Evolutionary conservation across 2,888 invertebrate genomes (phyloP).

Genomic region (Eupelmus urozonus): DNA sequence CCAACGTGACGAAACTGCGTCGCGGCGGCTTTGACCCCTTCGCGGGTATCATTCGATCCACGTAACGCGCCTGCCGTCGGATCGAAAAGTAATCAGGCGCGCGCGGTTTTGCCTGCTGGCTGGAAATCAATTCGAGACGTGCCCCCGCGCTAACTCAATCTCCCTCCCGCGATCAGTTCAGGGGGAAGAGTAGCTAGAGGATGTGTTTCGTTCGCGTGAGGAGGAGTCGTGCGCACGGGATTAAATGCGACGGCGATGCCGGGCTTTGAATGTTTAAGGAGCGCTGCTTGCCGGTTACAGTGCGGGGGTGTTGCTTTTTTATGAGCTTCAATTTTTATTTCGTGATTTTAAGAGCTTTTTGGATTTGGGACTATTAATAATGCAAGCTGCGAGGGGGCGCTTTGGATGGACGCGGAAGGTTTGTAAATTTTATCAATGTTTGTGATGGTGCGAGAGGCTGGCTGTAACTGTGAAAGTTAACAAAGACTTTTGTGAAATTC

Average conservation of each 20-base stretch:
- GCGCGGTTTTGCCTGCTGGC: slow-evolving; percentile 60
- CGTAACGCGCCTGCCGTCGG: slow-evolving; percentile 65
- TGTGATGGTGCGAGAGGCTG: too few species aligned
- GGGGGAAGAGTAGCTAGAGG: background rate
- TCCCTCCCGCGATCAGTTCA: slow-evolving; percentile 45
- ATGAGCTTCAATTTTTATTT: too few species aligned
- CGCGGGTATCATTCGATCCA: slow-evolving; percentile 68
- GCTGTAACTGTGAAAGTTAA: too few species aligned
- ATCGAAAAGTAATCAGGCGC: slow-evolving; percentile 72
- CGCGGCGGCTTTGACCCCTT: slow-evolving; percentile 25
- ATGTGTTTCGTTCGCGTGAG: background rate
- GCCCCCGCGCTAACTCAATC: slow-evolving; percentile 69
- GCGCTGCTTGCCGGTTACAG: too few species aligned
- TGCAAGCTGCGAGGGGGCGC: too few species aligned
- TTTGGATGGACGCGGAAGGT: too few species aligned
- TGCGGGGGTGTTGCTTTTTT: too few species aligned
- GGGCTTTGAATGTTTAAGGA: background rate
- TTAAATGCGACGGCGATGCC: slow-evolving; percentile 1
- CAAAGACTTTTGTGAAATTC: too few species aligned
- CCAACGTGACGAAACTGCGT: slow-evolving; percentile 27
- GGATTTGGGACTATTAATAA: too few species aligned
- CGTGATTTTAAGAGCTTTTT: too few species aligned
- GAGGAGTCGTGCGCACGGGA: slow-evolving; percentile 11
- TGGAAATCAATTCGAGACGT: slow-evolving; percentile 71
- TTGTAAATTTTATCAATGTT: too few species aligned